Evolutionary conservation across 2,888 invertebrate species (phyloP), one percentile per base, ranked within the genome.

Genomic region (Drosophila mulleri): DNA sequence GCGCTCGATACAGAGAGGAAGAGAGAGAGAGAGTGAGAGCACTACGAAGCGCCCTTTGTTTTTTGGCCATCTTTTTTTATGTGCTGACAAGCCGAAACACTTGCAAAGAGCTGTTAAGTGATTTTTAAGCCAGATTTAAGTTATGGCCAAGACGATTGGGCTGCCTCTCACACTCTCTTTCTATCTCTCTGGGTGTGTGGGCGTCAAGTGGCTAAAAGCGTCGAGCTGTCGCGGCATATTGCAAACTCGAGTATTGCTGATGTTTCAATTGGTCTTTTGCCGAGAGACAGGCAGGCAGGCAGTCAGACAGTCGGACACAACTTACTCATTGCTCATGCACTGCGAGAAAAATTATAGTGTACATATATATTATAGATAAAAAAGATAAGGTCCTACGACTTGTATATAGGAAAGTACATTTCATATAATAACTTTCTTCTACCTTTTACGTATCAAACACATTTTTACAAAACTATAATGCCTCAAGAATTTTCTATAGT

Each of bases 161-260:
- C 6, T 35, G 16, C 4, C 9, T 16, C 16, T 53, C 12, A 9
- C 8, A 16, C 47, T 41, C 53, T 42, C 37, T 56, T 45, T 47
- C 14, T 8, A 8, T 26, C 26, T 9, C n/a, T n/a, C 9, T n/a
- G 44, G 26, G 26, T 60, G 73, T 76, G 84, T 79, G 86, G 88
- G 84, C 73, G 88, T 85, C 73, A 70, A 82, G 80, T 81, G 72
- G 78, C 75, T 58, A 68, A 69, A 67, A 77, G 29, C 70, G 84
- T 68, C 66, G 67, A 75, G 72, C 57, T 68, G 61, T 65, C 71
- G 68, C 80, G 80, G 63, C 72, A 83, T 87, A 87, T 89, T 85
- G 88, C 81, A 82, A 83, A 81, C 89, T 90, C 82, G 82, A 88
- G 91, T 88, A 90, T 91, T 91, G 92, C 92, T 91, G 91, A 92